Evolutionary conservation across 2,113 vertebrate genomes (phyloP).

Genomic region (Poecilia latipinna): DNA sequence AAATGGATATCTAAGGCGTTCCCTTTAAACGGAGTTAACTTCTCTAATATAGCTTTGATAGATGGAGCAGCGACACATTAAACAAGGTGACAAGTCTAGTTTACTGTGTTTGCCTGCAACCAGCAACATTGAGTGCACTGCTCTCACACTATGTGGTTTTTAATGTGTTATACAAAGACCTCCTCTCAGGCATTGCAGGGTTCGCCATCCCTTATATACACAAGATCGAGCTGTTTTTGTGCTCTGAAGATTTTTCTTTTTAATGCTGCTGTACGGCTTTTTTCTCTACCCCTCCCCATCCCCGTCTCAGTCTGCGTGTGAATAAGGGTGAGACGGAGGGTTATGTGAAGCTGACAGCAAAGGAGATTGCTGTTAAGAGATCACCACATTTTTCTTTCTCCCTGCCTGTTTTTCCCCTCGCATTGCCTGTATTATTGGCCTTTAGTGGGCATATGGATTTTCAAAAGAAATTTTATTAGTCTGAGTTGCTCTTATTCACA

Average conservation of each 20-base stretch:
- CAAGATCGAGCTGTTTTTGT: conserved; percentile 46
- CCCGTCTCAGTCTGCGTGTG: conserved; percentile 40
- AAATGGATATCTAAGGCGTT: conserved; percentile 34
- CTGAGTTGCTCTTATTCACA: conserved; percentile 70
- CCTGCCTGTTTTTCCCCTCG: conserved; percentile 38
- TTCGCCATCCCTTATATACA: conserved; percentile 49
- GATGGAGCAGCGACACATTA: conserved; percentile 37
- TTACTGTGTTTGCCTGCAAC: conserved; percentile 7
- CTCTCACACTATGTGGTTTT: conserved; percentile 9
- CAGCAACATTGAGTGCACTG: conserved; percentile 9
- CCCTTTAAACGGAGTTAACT: conserved; percentile 25
- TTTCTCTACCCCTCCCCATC: too few relatives aligned
- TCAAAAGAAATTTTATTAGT: conserved; percentile 74
- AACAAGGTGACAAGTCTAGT: conserved; percentile 37
- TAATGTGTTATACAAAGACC: conserved; percentile 37
- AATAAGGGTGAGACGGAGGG: conserved; percentile 66
- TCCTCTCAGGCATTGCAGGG: conserved; percentile 49
- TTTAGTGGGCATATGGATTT: conserved; percentile 68
- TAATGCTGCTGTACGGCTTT: conserved; percentile 47
- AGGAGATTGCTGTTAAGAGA: conserved; percentile 74
- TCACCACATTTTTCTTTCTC: conserved; percentile 65
- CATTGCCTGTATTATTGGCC: conserved; percentile 59
- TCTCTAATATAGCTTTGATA: conserved; percentile 37
- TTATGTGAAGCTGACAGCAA: conserved; percentile 66
- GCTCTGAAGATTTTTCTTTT: conserved; percentile 53